Evolutionary conservation across 1,140 invertebrate genomes (phyloP), one percentile per base, ranked within the genome.

Genomic region (Radopholus similis): DNA sequence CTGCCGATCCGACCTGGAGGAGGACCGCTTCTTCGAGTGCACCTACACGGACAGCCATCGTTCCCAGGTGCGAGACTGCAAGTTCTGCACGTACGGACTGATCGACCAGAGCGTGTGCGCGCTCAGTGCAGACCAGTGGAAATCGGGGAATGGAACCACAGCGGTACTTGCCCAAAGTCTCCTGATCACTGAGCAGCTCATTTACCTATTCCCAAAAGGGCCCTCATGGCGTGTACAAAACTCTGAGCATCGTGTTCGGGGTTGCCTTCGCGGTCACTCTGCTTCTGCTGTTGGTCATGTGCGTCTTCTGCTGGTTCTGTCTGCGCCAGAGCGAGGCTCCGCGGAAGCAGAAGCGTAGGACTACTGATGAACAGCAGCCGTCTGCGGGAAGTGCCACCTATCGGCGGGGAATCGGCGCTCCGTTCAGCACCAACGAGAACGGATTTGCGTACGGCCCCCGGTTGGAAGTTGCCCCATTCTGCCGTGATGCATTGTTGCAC

Each of bases 221-320:
- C 15, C 32, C 26, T n/a, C 60, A 66, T 18, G 1, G 9, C 21
- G 64, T 47, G 21, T 66, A 62, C 34, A 58, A 40, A n/a, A 26
- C 60, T 40, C 67, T 63, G 66, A 65, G 51, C 21, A 65, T 68
- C 30, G 35, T 70, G 28, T 42, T 68, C n/a, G 66, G 21, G 18
- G 40, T 70, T 15, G 44, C 67, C 23, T 44, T 53, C n/a, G n/a
- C 15, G 13, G 8, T 68, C 30, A 28, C 34, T 2, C 3, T 67
- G 37, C 37, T 69, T 21, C n/a, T 60, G 2, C 21, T 60, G 13
- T 38, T 60, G 4, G 11, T 62, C n/a, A 21, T 62, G 9, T 49
- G 26, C 8, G 9, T 47, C 49, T 42, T 69, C 2, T 68, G 66
- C 67, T 71, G 21, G 21, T n/a, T 66, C n/a, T n/a, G n/a, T n/a